These are phyloP conservation scores for Paramormyrops kingsleyae DNA, from an alignment of 2,113 vertebrate species.

Conservation along the genomic window DNA sequence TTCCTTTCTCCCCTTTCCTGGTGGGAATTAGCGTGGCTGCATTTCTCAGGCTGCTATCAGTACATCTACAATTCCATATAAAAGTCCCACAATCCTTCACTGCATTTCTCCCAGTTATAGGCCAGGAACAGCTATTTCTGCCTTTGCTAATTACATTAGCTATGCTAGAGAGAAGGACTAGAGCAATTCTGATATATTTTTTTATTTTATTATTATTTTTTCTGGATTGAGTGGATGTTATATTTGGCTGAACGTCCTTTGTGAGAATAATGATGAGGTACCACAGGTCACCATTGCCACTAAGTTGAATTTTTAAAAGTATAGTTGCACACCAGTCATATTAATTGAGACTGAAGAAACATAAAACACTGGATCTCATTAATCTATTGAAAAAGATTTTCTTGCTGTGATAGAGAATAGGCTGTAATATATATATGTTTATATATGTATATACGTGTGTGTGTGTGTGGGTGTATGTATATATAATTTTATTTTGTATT, in stretches of 20 bases:
- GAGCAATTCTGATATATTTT: conserved; percentile 27
- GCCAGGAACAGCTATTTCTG: conserved; percentile 27
- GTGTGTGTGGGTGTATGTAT: background rate
- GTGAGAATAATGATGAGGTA: conserved; percentile 20
- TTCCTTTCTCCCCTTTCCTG: conserved; percentile 60
- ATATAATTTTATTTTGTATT: background rate
- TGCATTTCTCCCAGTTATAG: background rate
- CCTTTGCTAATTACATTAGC: conserved; percentile 44
- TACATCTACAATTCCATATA: conserved; percentile 19
- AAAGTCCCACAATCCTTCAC: conserved; percentile 7
- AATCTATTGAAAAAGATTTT: conserved; percentile 38
- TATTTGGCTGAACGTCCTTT: conserved; percentile 43
- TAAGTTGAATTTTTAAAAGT: conserved; percentile 20
- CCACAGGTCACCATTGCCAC: background rate
- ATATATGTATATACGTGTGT: background rate
- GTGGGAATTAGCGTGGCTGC: conserved; percentile 51
- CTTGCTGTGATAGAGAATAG: conserved; percentile 22
- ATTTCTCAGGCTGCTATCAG: conserved; percentile 37
- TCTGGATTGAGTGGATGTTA: conserved; percentile 41
- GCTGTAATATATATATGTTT: background rate
- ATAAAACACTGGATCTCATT: background rate
- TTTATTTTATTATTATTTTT: background rate
- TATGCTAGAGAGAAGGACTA: conserved; percentile 33
- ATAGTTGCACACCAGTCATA: background rate
- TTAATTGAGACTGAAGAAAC: background rate